A percentile compares a stretch with the other conserved stretches of the same genome.
These are phyloP conservation scores for Bergia sp. DNA, from an alignment of 92 coral and sea anemone genomes.

Conservation along the genomic window DNA sequence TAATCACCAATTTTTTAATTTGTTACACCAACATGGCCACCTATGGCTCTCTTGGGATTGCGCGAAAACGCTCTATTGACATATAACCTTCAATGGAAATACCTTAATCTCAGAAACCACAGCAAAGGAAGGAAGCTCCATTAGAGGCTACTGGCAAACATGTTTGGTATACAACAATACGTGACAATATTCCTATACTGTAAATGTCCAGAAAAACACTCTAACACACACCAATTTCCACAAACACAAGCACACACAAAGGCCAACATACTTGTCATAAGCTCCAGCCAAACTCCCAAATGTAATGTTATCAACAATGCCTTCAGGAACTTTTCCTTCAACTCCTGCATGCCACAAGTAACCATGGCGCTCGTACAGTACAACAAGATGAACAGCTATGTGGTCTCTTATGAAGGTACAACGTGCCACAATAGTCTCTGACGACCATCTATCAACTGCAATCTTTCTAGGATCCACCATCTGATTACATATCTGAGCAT, in stretches of 20 bases:
- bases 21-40: too few relatives aligned
- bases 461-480: slow-evolving; percentile 5
- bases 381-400: slow-evolving; percentile 14
- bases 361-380: slow-evolving; percentile 22
- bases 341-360: slow-evolving; percentile 26
- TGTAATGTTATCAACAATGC: not conserved
- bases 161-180: too few relatives aligned
- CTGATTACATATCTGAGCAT: not conserved
- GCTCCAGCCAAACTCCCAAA: slow-evolving; percentile 21
- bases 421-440: not conserved
- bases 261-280: slow-evolving; percentile 19
- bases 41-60: too few relatives aligned
- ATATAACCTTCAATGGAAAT: too few relatives aligned
- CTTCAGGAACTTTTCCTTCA: not conserved
- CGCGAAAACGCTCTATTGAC: too few relatives aligned
- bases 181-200: too few relatives aligned
- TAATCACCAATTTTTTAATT: too few relatives aligned
- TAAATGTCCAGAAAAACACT: too few relatives aligned
- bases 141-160: too few relatives aligned
- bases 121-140: too few relatives aligned
- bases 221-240: not conserved
- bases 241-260: not conserved
- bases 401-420: slow-evolving; percentile 17
- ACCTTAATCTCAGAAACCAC: too few relatives aligned
- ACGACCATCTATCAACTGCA: not conserved